Percentiles rank a stretch among this genome's conserved stretches.
Conservation (phyloP, 2,797 vertebrate species). For the Scomberomorus guttatus region DNA sequence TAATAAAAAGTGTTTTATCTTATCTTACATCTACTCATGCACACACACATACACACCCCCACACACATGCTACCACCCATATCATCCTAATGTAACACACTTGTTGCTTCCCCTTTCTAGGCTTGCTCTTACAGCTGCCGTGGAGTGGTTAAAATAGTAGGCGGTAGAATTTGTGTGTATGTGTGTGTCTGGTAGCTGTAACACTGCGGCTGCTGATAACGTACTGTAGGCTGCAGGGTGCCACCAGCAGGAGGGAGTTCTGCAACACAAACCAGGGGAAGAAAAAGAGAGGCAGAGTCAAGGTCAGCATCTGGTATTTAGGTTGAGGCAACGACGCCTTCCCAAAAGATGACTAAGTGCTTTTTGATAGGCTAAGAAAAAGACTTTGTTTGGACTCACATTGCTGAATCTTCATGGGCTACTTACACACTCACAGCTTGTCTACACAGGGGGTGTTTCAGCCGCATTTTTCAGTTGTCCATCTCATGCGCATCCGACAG, state of each 20-base stretch:
- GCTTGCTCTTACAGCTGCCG: slow-evolving; percentile 40
- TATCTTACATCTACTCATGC: neutral
- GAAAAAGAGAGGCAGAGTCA: slow-evolving; percentile 35
- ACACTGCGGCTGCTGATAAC: slow-evolving; percentile 47
- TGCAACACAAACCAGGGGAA: slow-evolving; percentile 40
- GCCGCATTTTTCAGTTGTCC: neutral
- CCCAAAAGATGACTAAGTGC: slow-evolving; percentile 18
- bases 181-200: slow-evolving; percentile 6
- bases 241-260: slow-evolving; percentile 55
- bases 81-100: slow-evolving; percentile 44
- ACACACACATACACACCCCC: slow-evolving; percentile 14
- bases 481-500: neutral
- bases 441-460: neutral
- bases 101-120: slow-evolving; percentile 33
- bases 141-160: slow-evolving; percentile 48
- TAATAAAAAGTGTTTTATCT: neutral
- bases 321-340: slow-evolving; percentile 39
- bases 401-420: slow-evolving; percentile 15
- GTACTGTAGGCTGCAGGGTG: slow-evolving; percentile 44
- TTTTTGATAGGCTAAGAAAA: slow-evolving; percentile 43
- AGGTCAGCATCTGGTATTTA: slow-evolving; percentile 57
- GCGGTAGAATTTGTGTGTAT: slow-evolving; percentile 28
- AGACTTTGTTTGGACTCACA: neutral
- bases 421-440: slow-evolving; percentile 1
- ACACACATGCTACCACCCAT: slow-evolving; percentile 5